Evolutionary conservation across 1,140 invertebrate species (phyloP).

Genomic region (Trichonephila clavata): DNA sequence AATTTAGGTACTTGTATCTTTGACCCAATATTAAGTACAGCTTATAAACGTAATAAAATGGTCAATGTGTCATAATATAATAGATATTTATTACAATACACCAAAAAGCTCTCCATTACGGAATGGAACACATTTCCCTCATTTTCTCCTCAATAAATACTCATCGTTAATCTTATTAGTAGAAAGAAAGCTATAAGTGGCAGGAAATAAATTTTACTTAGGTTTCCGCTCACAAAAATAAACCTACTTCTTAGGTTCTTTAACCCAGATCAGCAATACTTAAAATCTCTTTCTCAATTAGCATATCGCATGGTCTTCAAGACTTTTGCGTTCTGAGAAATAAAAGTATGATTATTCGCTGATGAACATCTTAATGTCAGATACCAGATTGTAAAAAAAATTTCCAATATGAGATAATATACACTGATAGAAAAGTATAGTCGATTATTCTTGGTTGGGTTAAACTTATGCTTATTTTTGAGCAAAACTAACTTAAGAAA

Average conservation of each 20-base stretch:
- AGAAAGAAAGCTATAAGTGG: background rate
- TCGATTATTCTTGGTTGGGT: no score
- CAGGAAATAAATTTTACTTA: background rate
- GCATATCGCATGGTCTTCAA: no score
- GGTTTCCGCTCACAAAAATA: background rate
- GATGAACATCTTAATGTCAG: no score
- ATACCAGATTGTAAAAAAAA: no score
- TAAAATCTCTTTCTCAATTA: no score
- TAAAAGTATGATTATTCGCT: no score
- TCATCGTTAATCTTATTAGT: conserved; percentile 9
- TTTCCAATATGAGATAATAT: no score
- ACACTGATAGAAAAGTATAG: no score
- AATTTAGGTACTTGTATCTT: background rate
- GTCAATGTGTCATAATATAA: background rate
- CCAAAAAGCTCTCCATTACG: conserved; percentile 24
- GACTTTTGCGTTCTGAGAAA: no score
- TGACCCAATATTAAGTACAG: background rate
- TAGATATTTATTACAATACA: background rate
- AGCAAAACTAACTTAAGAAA: no score
- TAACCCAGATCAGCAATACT: background rate
- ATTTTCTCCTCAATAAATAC: background rate
- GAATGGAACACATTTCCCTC: background rate
- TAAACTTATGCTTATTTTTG: no score
- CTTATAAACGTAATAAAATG: conserved; percentile 6
- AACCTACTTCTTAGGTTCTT: background rate